Base-by-base conservation (phyloP, 2,888 invertebrate species). In the Xestoiulus laeticollis region DNA sequence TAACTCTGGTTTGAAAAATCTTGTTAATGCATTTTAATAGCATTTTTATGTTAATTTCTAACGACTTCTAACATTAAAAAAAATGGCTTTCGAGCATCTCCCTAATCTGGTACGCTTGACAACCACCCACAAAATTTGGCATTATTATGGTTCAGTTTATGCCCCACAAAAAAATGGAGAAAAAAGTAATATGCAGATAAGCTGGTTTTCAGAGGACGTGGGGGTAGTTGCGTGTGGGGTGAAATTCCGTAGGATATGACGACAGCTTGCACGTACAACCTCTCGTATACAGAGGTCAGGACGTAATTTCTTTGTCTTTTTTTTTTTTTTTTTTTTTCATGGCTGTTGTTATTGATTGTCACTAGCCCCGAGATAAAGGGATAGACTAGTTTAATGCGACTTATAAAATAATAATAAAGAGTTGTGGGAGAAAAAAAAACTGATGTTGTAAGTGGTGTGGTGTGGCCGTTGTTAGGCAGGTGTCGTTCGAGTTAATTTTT, bases 391-490 rank as follows among this genome's bases (percentile, higher is more conserved):
- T 68, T 68, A 68, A 68, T 68, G 68, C 68, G 22, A 26, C 68
- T 68, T 68, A 68, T 68, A 68, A 68, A 68, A 68, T 68, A 68
- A 68, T 68, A 68, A 68, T 68, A 68, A 68, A 68, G 59, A 68
- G 68, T 68, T 68, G 68, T 26, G 26, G 68, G 26, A 26, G 26
- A 68, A 68, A 48, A 38, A 68, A 68, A 68, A 68, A 68, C 26
- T 26, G 68, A 68, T 68, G 68, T 68, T 68, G 68, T 68, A 68
- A 68, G 68, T 68, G 68, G 68, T 68, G 68, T 68, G 68, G 68
- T 68, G 68, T 68, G 68, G 68, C 68, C 68, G 68, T 68, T 68
- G 68, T 68, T 68, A 68, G 68, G 68, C 68, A 68, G 68, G 68
- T 68, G 68, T 68, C 68, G 68, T 68, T 68, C 68, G 68, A 68